Evolutionary conservation across 1,140 invertebrate genomes (phyloP).

Genomic region (Andricus grossulariae): DNA sequence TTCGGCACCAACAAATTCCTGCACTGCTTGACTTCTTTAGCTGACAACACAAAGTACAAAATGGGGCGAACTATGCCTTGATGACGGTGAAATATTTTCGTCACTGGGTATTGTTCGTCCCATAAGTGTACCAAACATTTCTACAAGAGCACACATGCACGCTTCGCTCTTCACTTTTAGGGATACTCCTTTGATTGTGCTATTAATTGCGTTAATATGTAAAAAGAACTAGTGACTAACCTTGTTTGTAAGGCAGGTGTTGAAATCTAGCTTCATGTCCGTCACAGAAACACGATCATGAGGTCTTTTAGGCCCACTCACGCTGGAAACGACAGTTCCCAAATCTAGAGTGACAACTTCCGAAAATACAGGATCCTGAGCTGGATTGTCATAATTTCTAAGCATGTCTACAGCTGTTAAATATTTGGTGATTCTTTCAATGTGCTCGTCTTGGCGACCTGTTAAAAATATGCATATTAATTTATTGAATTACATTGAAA

Average conservation of each 20-base stretch:
- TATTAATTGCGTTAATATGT: background rate
- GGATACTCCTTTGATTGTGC: background rate
- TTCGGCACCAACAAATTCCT: conserved; percentile 30
- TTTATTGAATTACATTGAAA: background rate
- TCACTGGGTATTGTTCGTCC: conserved; percentile 81
- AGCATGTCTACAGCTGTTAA: conserved; percentile 88
- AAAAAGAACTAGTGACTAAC: conserved; percentile 75
- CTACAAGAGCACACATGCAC: no score
- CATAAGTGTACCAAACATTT: conserved; percentile 56
- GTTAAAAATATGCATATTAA: background rate
- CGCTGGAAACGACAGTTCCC: conserved; percentile 91
- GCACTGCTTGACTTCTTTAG: background rate
- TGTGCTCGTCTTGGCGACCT: conserved; percentile 90
- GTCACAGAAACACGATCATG: conserved; percentile 95
- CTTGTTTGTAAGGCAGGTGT: conserved; percentile 91
- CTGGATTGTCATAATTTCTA: conserved; percentile 86
- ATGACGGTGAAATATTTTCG: conserved; percentile 68
- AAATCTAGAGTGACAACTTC: conserved; percentile 92
- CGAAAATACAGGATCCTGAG: conserved; percentile 92
- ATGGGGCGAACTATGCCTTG: conserved; percentile 75
- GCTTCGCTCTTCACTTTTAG: no score
- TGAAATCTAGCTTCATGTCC: conserved; percentile 94
- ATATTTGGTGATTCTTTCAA: conserved; percentile 91
- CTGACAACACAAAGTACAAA: conserved; percentile 47
- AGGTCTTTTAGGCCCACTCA: conserved; percentile 97